Conservation (phyloP, 2,113 vertebrate genomes). For the Pteropus alecto region DNA sequence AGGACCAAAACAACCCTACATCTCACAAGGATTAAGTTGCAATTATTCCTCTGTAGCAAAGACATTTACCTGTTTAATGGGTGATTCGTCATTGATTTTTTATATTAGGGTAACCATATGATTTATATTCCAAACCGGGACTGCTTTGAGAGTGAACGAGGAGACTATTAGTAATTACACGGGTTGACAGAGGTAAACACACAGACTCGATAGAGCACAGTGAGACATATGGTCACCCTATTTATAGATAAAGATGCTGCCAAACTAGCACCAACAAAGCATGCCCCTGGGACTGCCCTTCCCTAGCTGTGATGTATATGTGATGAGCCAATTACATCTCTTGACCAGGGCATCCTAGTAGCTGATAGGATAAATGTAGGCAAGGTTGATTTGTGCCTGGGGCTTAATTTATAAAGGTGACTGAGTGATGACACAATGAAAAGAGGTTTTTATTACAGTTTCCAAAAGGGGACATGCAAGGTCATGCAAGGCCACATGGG, state of each 20-base stretch:
- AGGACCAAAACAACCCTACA: not conserved
- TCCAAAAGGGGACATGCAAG: not conserved
- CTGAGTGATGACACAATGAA: not conserved
- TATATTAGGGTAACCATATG: not conserved
- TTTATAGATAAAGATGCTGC: conserved; percentile 51
- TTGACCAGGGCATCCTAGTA: not conserved
- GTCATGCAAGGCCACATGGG: not conserved
- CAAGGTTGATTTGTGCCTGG: not conserved
- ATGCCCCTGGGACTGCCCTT: not conserved
- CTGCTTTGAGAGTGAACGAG: not conserved
- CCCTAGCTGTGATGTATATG: not conserved
- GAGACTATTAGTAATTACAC: not conserved
- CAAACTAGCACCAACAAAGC: not conserved
- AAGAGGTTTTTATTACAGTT: not conserved
- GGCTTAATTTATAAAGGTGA: not conserved
- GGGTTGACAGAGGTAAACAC: not conserved
- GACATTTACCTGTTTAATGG: conserved; percentile 26
- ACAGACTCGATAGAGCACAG: not conserved
- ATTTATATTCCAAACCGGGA: not conserved
- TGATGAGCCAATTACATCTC: not conserved
- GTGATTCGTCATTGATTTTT: conserved; percentile 12
- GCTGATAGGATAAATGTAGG: not conserved
- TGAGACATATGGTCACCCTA: conserved; percentile 38
- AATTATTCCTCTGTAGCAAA: not conserved
- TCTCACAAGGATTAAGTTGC: conserved; percentile 20